phyloP scores from a whole-genome alignment of 2,797 vertebrate genomes.

The Spheniscus humboldti region DNA sequence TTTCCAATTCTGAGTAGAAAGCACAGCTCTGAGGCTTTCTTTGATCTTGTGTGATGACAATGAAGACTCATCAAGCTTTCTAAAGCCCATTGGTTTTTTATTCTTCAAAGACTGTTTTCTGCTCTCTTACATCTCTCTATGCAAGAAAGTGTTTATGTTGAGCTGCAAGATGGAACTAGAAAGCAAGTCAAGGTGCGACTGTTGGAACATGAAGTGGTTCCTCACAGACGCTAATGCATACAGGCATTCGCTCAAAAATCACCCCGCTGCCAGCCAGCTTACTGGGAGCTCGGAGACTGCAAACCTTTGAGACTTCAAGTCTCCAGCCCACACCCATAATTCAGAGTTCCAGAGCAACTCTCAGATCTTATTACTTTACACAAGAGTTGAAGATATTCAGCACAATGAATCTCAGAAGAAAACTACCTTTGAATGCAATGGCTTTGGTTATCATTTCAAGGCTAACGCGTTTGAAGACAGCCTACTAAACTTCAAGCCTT shows the following conservation, averaged over 20 bases:
- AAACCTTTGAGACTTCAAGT: background rate
- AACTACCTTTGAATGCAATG: background rate
- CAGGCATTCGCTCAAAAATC: background rate
- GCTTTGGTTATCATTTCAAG: background rate
- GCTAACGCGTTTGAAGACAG: background rate
- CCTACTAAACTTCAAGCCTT: background rate
- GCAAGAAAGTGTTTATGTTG: background rate
- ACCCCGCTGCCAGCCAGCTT: background rate
- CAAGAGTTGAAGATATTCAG: background rate
- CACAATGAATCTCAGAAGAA: background rate
- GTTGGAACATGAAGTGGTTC: background rate
- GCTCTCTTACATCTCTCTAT: background rate
- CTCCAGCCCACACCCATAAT: constrained; percentile 30
- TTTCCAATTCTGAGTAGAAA: constrained; percentile 35
- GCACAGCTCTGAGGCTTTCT: background rate
- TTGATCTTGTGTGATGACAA: constrained; percentile 37
- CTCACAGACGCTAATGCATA: background rate
- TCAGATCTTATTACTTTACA: background rate
- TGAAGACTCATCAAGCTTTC: constrained; percentile 5
- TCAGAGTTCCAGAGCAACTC: background rate
- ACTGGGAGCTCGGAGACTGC: background rate
- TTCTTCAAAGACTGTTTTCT: constrained; percentile 39
- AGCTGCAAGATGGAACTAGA: constrained; percentile 16
- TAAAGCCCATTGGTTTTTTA: background rate
- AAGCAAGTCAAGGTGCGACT: background rate